Conservation (phyloP, 2,888 invertebrate species). For the Trachelus stipa region DNA sequence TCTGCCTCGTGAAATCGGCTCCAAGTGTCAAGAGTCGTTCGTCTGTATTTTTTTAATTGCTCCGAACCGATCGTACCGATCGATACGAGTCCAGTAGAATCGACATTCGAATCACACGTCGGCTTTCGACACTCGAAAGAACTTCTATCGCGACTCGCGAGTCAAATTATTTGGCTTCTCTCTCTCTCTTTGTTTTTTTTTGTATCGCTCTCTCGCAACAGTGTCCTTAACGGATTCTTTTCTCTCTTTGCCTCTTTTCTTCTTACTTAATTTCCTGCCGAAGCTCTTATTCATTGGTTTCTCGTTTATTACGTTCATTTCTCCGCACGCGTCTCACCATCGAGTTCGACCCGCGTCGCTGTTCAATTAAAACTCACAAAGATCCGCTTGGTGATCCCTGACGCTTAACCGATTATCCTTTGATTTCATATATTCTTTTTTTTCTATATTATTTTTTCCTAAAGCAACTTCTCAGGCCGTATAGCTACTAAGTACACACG, state of each 20-base stretch:
- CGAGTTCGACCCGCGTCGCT: neutral
- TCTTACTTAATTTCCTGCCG: neutral
- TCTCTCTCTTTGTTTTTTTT: neutral
- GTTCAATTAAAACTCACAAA: neutral
- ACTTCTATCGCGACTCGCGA: neutral
- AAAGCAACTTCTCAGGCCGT: neutral
- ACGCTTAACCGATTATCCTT: neutral
- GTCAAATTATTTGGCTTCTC: neutral
- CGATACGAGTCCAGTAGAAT: neutral
- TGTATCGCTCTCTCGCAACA: neutral
- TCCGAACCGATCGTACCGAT: neutral
- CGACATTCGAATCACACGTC: neutral
- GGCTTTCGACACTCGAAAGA: neutral
- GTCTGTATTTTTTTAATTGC: neutral
- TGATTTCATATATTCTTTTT: neutral
- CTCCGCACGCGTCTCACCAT: neutral
- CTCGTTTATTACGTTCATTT: neutral
- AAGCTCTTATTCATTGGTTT: neutral
- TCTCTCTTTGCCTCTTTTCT: neutral
- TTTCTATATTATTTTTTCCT: neutral
- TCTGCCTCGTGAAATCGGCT: neutral
- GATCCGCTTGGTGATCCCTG: neutral
- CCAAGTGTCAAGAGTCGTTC: neutral
- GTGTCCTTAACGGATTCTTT: neutral
- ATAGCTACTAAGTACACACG: neutral